Percentiles rank a stretch among this genome's conserved stretches.
phyloP scores from a whole-genome alignment of 2,113 vertebrate genomes.

The rabbit (Oryctolagus cuniculus) region DNA sequence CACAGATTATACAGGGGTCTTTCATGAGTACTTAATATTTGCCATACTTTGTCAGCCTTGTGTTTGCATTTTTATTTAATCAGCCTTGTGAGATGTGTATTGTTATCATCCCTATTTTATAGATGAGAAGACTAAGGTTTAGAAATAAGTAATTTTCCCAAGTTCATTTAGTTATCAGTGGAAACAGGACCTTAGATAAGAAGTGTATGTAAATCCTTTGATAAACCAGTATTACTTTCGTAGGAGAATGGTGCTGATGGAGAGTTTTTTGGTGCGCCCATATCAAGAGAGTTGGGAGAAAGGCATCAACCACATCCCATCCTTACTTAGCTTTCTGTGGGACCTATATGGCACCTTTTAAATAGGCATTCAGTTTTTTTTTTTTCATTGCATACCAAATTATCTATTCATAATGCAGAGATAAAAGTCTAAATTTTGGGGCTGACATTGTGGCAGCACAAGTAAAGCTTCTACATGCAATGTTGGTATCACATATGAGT shows the following conservation, averaged over 20 bases:
- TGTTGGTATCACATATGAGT: too few relatives aligned
- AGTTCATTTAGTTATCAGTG: background rate
- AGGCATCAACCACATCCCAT: background rate
- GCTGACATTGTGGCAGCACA: too few relatives aligned
- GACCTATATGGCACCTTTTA: background rate
- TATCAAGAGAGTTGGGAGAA: background rate
- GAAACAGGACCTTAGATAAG: background rate
- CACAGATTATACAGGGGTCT: background rate
- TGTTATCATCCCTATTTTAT: background rate
- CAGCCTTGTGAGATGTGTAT: background rate
- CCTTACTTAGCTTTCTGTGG: background rate
- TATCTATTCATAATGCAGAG: background rate
- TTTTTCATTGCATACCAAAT: constrained; percentile 4
- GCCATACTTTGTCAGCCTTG: background rate
- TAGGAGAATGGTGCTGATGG: background rate
- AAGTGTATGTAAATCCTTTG: background rate
- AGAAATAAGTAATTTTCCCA: background rate
- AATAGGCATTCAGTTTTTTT: background rate
- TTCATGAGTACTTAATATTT: background rate
- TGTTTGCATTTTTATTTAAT: background rate
- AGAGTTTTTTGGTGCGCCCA: background rate
- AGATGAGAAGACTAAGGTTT: background rate
- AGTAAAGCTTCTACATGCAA: too few relatives aligned
- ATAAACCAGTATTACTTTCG: background rate
- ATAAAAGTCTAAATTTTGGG: too few relatives aligned